Base-by-base conservation (phyloP, 2,888 invertebrate genomes). In the Drosophila seclusa region DNA sequence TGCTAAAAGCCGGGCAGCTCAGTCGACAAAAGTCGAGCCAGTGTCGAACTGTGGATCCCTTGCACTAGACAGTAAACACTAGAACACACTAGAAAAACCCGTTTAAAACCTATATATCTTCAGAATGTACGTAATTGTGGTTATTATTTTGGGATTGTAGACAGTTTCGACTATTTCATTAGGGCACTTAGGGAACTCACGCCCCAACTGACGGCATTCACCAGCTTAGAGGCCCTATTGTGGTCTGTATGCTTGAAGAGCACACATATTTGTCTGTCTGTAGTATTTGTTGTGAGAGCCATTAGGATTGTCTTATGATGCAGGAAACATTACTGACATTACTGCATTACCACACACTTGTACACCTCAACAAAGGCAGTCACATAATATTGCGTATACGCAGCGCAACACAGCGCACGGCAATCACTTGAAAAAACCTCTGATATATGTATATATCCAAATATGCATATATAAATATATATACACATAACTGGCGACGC, bases 281-380 rank as follows among this genome's bases (percentile, higher is more conserved):
- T 49, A 48, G 21, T 38, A 32, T 61, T 59, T 48, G 49, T 32
- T 50, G 53, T 18, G 42, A 32, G 36, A 49, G 53, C 65, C 66
- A 69, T 73, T 63, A 76, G 55, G 65, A 63, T 66, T 68, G 60
- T 63, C 52, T 38, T 60, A 27, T 27, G 34, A 50, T 45, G 24
- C 58, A 75, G 73, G 61, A 58, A 60, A 63, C 57, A 45, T 45
- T 45, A 45, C 45, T 16, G 45, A 16, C 45, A 69, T 65, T 76
- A 73, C 32, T 29, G 57, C 62, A 66, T 60, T 62, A 54, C 27
- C 27, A 40, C 21, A 18, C 42, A 21, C 18, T 36, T 34, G 16
- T 29, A 8, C 48, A 11, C 18, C 1, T 24, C n/a, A 50, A 60
- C 61, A 62, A 48, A 36, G 8, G 40, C 36, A n/a, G n/a, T 27